Evolutionary conservation across 2,113 vertebrate genomes (phyloP), one percentile per base, ranked within the genome.

Genomic region (Turdus rufiventris): DNA sequence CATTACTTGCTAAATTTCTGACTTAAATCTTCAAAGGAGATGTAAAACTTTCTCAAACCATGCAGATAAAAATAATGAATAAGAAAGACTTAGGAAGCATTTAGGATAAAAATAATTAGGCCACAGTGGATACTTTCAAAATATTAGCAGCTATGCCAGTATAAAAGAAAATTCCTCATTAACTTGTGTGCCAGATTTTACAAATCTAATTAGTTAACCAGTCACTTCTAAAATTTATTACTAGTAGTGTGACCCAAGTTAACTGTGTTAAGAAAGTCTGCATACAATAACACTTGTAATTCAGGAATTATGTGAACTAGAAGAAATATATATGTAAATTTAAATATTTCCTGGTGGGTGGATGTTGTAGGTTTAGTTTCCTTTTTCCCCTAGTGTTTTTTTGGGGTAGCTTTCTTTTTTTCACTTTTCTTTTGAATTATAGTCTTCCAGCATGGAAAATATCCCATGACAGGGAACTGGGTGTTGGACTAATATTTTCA

Each of bases 71-170:
- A 96, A 90, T 93, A 24, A 93, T 95, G 93, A 97, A 96, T 96
- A 96, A 96, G 96, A 97, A 94, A 96, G 83, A 91, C 36, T 82
- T 76, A 91, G 53, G 36, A 86, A 97, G 60, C 71, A 96, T 97
- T 98, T 98, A 93, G 96, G 97, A 96, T 96, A 89, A 95, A 95
- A 97, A 94, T 97, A 97, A 97, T 97, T 96, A 94, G 85, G 81
- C 61, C 80, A 88, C 43, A 96, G 94, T 96, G 82, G 75, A 95
- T 95, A 84, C 58, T 94, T 95, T 66, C 45, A 96, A 95, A 96
- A 89, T 94, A 84, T 86, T 92, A 97, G 68, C 82, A 95, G 75
- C 56, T 76, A 61, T 90, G 47, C 24, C 48, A 94, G 28, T 87
- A 54, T 88, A 48, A 95, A 94, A 97, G 82, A 95, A 95, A 94